Base-by-base conservation (phyloP, 2,888 invertebrate species). In the Patella depressa region DNA sequence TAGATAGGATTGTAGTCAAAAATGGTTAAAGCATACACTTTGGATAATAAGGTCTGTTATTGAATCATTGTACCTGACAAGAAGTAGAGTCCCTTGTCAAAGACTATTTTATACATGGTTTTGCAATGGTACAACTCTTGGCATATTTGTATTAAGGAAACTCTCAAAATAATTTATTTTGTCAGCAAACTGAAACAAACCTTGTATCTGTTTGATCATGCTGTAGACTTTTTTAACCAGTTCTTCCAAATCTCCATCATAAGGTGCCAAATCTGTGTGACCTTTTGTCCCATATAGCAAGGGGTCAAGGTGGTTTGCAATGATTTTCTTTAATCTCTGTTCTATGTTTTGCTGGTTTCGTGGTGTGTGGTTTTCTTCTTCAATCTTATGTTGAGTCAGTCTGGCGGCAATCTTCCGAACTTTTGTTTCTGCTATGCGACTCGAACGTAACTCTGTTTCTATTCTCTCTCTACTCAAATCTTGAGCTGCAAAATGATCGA, bases 351-450 rank as follows among this genome's bases (percentile, higher is more conserved):
- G 29, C 12, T 59, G 45, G 55, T 75, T 71, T 15, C 70, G 71
- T 24, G 19, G 19, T 5, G 54, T 53, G 11, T 54, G 55, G n/a
- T 70, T 71, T 19, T 76, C 45, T 53, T 65, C 70, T 14, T 75
- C 45, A 3, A 45, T 53, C 12, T 24, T 75, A 34, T 71, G 54
- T 65, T 82, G 79, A 4, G 80, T 74, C 34, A 82, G 75, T 65
- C 75, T 81, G 15, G 79, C 77, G 3, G 82, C 81, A 19, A 82
- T 77, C 0, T 69, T 72, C 5, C 76, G 55, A 2, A 82, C 80
- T 53, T 79, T 81, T 15, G 82, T 81, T 69, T 82, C 81, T 0
- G 82, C 72, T 12, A 82, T 78, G 17, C 82, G 78, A 57, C 75
- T 77, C 3, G 75, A 73, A 55, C 81, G 71, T 12, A 82, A 78